Evolutionary conservation across 2,888 invertebrate genomes (phyloP).

Genomic region (Lycia hirtaria): DNA sequence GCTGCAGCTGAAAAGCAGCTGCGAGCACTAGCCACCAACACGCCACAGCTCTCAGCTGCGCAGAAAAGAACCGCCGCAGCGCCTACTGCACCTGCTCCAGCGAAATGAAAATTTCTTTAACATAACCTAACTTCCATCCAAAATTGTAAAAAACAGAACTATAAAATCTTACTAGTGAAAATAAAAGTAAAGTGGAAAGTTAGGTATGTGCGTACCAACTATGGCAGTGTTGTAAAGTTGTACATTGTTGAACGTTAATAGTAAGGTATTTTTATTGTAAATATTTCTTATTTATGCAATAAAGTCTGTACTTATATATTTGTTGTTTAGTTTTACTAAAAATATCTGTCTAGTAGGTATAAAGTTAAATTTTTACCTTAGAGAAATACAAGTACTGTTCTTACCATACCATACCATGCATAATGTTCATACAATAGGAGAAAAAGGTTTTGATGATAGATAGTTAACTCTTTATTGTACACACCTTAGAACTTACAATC

Average conservation of each 20-base stretch:
- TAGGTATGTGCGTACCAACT: background rate
- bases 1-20: conserved; percentile 88
- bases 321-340: conserved; percentile 11
- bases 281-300: conserved; percentile 25
- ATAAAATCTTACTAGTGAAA: too few relatives aligned
- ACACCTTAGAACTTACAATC: too few relatives aligned
- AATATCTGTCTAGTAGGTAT: too few relatives aligned
- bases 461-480: too few relatives aligned
- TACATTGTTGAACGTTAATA: background rate
- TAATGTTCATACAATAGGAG: too few relatives aligned
- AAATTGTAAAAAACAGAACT: background rate
- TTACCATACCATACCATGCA: too few relatives aligned
- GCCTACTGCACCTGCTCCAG: conserved; percentile 71
- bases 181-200: too few relatives aligned
- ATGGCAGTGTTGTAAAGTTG: background rate
- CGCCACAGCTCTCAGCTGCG: conserved; percentile 81
- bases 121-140: conserved; percentile 10
- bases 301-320: conserved; percentile 1
- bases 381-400: too few relatives aligned
- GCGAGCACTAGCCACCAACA: conserved; percentile 82
- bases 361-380: too few relatives aligned
- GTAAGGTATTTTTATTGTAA: conserved; percentile 23
- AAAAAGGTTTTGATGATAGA: too few relatives aligned
- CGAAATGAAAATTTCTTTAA: conserved; percentile 52
- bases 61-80: conserved; percentile 73